Conservation (phyloP, 2,797 vertebrate species). For the Danio tinwini region DNA sequence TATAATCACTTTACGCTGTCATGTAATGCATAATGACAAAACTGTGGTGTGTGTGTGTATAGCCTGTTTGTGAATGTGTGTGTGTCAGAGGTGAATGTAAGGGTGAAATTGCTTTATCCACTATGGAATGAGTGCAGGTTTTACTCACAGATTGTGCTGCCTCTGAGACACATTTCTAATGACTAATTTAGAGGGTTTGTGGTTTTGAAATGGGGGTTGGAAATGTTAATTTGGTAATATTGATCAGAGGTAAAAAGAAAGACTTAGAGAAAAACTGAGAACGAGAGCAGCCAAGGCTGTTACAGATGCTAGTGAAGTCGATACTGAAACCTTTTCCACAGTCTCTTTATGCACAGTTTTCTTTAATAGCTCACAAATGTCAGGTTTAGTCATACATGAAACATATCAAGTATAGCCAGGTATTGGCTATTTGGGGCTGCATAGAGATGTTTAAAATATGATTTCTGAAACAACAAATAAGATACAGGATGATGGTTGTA, state of each 20-base stretch:
- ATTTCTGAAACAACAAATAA: not conserved
- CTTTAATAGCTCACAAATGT: constrained; percentile 52
- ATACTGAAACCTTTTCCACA: too few relatives aligned
- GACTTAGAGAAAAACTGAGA: constrained; percentile 10
- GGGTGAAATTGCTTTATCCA: constrained; percentile 46
- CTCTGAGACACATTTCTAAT: constrained; percentile 46
- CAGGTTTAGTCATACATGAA: constrained; percentile 42
- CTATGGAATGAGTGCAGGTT: constrained; percentile 38
- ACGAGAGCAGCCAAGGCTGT: not conserved
- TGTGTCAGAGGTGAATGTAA: constrained; percentile 21
- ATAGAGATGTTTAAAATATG: not conserved
- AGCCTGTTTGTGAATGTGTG: constrained; percentile 13
- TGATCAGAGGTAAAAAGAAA: constrained; percentile 45
- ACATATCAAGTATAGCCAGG: too few relatives aligned
- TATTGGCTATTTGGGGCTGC: constrained; percentile 16
- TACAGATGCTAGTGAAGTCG: constrained; percentile 10
- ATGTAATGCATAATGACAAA: too few relatives aligned
- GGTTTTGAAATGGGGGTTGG: constrained; percentile 51
- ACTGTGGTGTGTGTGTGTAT: constrained; percentile 12
- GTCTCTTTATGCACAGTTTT: constrained; percentile 17
- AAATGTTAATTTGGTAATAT: constrained; percentile 56
- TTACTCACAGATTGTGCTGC: constrained; percentile 41
- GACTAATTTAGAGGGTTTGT: constrained; percentile 52
- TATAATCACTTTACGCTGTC: too few relatives aligned
- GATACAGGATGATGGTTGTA: not conserved